Evolutionary conservation across 1,140 invertebrate genomes (phyloP), one percentile per base, ranked within the genome.

Genomic region (Drosophila grimshawi): DNA sequence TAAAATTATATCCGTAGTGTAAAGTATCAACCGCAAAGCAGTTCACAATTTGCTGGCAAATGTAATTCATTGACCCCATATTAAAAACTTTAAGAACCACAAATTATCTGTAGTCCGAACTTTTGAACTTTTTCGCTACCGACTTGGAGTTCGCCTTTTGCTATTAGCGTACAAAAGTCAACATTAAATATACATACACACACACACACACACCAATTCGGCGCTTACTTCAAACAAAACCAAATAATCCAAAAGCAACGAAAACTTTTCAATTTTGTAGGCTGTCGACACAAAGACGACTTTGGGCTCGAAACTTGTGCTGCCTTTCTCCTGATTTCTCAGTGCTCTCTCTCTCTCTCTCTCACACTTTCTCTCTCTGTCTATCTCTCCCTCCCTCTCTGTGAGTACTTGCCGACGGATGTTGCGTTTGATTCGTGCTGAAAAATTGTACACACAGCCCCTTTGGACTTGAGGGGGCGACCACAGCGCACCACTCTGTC

Each of bases 41-140:
- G 27, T 53, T 53, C 10, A 60, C 65, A 74, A 73, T 75, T 86
- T 53, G 45, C 60, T 48, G 70, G 65, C 64, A 74, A 89, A 88
- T 88, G 80, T 88, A 88, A 89, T 83, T 82, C 85, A 89, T 80
- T 88, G 83, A 88, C 83, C 80, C 79, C 83, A 83, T 89, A 89
- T 88, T 88, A 88, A 89, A 89, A 88, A 88, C 83, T 86, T 86
- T 52, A 65, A 62, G 68, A 80, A 56, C 71, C 83, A 89, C 83
- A 88, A 88, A 89, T 88, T 88, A 75, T 89, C 83, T 89, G 59
- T 73, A 74, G 66, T 74, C 68, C 66, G 64, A 83, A 89, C 76
- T 88, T 86, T 77, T 78, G 65, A 82, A 86, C 80, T 88, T 88
- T 70, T 60, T 60, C 19, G 57, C 43, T 35, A 53, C 59, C 83